These are phyloP conservation scores for Calameuta idolon DNA, from an alignment of 2,888 invertebrate species.

Conservation along the genomic window DNA sequence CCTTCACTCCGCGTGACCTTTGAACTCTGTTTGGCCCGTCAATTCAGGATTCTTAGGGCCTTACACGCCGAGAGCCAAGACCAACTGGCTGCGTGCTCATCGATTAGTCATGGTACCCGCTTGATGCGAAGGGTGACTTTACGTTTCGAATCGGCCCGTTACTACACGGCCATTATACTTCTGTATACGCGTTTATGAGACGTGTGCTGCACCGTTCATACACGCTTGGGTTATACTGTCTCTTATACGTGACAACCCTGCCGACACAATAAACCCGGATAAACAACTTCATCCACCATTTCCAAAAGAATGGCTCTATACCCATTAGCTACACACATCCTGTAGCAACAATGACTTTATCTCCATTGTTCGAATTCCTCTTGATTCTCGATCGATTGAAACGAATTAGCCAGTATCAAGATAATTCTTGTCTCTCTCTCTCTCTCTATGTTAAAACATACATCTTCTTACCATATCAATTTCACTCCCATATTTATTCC, in stretches of 20 bases:
- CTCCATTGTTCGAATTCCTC: not conserved
- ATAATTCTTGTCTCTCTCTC: not conserved
- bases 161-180: constrained; percentile 25
- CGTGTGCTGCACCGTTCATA: not conserved
- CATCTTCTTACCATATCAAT: not conserved
- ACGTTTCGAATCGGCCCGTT: constrained; percentile 42
- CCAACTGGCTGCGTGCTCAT: constrained; percentile 59
- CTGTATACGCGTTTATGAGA: not conserved
- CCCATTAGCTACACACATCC: not conserved
- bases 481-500: not conserved
- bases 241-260: not conserved
- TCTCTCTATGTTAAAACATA: not conserved
- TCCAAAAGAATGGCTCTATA: not conserved
- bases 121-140: constrained; percentile 46
- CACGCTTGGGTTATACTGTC: not conserved
- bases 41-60: not conserved
- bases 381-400: not conserved
- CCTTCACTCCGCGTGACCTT: constrained; percentile 55
- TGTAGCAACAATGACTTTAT: not conserved
- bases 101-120: constrained; percentile 65
- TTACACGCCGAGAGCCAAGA: not conserved
- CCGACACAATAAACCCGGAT: not conserved
- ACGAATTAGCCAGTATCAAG: not conserved
- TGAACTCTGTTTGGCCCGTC: constrained; percentile 46
- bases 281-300: not conserved